Evolutionary conservation across 2,888 invertebrate species (phyloP).

Genomic region (Tanypteryx hageni): DNA sequence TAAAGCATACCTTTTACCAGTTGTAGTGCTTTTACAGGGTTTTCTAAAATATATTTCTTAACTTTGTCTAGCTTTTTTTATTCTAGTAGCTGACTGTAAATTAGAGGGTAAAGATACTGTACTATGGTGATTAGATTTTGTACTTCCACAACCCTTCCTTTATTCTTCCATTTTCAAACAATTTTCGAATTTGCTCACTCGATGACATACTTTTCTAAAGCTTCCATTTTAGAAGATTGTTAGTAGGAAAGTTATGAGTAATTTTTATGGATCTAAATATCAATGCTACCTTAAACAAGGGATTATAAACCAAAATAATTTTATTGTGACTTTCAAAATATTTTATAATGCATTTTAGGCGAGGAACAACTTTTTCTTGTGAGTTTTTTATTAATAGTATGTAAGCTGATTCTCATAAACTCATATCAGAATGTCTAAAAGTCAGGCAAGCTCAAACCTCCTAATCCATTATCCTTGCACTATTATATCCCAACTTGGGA

Average conservation of each 20-base stretch:
- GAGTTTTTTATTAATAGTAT: constrained; percentile 60
- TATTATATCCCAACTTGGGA: constrained; percentile 37
- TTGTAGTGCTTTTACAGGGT: constrained; percentile 63
- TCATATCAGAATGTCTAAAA: constrained; percentile 61
- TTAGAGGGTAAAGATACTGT: constrained; percentile 39
- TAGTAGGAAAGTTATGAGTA: constrained; percentile 49
- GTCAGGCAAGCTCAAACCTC: constrained; percentile 64
- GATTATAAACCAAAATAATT: constrained; percentile 52
- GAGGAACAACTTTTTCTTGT: constrained; percentile 60
- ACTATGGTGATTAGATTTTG: constrained; percentile 58
- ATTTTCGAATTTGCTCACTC: constrained; percentile 60
- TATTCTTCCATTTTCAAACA: constrained; percentile 61
- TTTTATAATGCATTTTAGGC: constrained; percentile 63
- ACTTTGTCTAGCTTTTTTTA: constrained; percentile 59
- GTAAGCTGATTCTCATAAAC: constrained; percentile 57
- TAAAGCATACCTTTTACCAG: constrained; percentile 64
- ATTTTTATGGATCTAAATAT: constrained; percentile 62
- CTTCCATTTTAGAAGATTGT: constrained; percentile 61
- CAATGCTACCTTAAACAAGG: constrained; percentile 44
- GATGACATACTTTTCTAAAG: constrained; percentile 60
- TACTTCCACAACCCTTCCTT: constrained; percentile 60
- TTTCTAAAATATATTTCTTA: constrained; percentile 59
- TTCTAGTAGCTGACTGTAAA: constrained; percentile 45
- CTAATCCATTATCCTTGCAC: constrained; percentile 61
- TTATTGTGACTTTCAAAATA: constrained; percentile 56